Base-by-base conservation (phyloP, 2,888 invertebrate species). In the Girardia tigrina region DNA sequence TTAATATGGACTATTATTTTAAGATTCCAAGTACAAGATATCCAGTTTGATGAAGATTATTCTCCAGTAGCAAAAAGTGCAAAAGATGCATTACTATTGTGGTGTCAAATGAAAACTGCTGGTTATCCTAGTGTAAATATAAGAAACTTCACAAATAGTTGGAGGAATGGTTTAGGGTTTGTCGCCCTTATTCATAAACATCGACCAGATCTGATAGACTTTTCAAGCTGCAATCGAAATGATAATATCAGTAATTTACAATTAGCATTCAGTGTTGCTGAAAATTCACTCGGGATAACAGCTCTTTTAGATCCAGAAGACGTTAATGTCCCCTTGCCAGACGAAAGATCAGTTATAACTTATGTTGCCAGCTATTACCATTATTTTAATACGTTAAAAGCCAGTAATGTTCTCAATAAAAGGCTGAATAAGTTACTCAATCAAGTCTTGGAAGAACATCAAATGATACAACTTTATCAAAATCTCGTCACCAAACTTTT, bases 51-150 rank as follows among this genome's bases (percentile, higher is more conserved):
- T 86, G 95, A 97, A 75, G 42, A 74, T 12, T 75, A 75, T 75
- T 74, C 56, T 76, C 74, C 28, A 75, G 77, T 77, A 75, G 74
- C 36, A 26, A 8, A 77, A 28, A 29, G 70, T 29, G 84, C 84
- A 75, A 84, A 84, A 80, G 84, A 99, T 85, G 98, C 98, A 0
- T 86, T 97, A 76, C 87, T 97, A 72, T 87, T 99, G 77, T 99
- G 98, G 98, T 99, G 98, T 87, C 98, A 99, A 86, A 98, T 99
- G 95, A 99, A 99, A 87, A 99, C 99, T 0, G 98, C 98, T 70
- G 98, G 98, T 72, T 99, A 99, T 86, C 91, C 94, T 83, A 98
- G 98, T 84, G 98, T 99, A 27, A 98, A 98, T 83, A 94, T 99
- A 23, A 88, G 95, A 78, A 99, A 98, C 86, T 98, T 98, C 86